These are phyloP conservation scores for Trematocara variabile DNA, from an alignment of 2,113 vertebrate species.

Conservation along the genomic window DNA sequence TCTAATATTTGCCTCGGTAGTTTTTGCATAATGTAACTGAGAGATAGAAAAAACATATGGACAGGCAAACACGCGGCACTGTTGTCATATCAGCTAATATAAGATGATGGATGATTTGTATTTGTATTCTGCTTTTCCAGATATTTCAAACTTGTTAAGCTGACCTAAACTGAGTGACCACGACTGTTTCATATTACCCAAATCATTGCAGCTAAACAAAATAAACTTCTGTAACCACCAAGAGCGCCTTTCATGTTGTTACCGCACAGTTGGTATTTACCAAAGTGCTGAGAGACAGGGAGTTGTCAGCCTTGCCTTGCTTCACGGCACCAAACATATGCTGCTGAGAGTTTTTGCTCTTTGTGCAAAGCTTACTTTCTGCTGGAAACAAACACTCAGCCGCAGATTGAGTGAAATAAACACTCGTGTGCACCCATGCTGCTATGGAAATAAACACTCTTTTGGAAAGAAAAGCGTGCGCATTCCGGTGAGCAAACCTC, in stretches of 20 bases:
- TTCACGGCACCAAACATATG: background rate
- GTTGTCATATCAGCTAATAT: background rate
- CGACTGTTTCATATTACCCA: background rate
- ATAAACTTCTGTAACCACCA: background rate
- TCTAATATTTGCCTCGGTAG: background rate
- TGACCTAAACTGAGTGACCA: background rate
- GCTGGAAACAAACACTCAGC: conserved; percentile 10
- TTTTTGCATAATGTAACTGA: background rate
- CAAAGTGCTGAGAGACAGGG: background rate
- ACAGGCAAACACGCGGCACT: background rate
- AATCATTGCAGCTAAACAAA: background rate
- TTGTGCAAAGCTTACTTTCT: background rate
- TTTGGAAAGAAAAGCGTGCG: background rate
- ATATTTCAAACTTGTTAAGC: background rate
- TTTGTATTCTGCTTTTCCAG: background rate
- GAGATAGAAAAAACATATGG: background rate
- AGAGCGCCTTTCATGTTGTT: background rate
- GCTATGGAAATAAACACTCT: conserved; percentile 43
- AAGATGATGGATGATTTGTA: background rate
- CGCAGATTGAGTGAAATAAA: conserved; percentile 15
- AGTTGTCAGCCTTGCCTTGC: background rate
- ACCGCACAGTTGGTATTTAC: background rate
- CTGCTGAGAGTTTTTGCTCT: background rate
- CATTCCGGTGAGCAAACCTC: conserved; percentile 27
- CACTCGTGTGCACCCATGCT: background rate